Base-by-base conservation (phyloP, 2,888 invertebrate species). In the Geotrupes spiniger region DNA sequence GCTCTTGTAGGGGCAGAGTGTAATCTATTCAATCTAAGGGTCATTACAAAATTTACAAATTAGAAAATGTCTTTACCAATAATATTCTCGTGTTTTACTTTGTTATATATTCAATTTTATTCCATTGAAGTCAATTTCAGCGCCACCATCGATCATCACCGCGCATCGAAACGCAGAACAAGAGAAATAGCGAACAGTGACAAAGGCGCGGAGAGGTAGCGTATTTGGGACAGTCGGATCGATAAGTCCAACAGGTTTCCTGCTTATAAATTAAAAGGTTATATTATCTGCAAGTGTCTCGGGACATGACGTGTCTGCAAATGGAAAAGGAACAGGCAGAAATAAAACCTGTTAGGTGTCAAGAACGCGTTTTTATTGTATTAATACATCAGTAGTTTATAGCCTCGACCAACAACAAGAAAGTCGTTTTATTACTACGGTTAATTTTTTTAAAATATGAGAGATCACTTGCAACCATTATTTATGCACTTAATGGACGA, bases 261-360 rank as follows among this genome's bases (percentile, higher is more conserved):
- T 36, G 49, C 39, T 49, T 39, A 49, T 49, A 49, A 49, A 49
- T 49, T 49, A 43, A 49, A 49, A 49, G 49, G 38, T 44, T 44
- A 49, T 41, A 49, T 45, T 49, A 49, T 50, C 50, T 50, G 46
- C 46, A 16, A 45, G 46, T 42, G 50, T 50, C 50, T 28, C 42
- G 12, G 46, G 42, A 46, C 46, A 42, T 38, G 46, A 46, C 46
- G 42, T 14, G 46, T 29, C 26, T 37, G 46, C 46, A 42, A 42
- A 38, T 42, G 51, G 42, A 46, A 46, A 45, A 46, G 38, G 29
- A 39, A 40, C 48, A 28, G 29, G 36, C 38, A 51, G 45, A 50
- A 52, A 48, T 51, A 27, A 51, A 52, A 52, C 54, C 46, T 52
- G 52, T 55, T 52, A 51, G 52, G 49, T 52, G 52, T 52, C 52